Conservation (phyloP, 2,113 vertebrate species). For the Stegastes partitus region DNA sequence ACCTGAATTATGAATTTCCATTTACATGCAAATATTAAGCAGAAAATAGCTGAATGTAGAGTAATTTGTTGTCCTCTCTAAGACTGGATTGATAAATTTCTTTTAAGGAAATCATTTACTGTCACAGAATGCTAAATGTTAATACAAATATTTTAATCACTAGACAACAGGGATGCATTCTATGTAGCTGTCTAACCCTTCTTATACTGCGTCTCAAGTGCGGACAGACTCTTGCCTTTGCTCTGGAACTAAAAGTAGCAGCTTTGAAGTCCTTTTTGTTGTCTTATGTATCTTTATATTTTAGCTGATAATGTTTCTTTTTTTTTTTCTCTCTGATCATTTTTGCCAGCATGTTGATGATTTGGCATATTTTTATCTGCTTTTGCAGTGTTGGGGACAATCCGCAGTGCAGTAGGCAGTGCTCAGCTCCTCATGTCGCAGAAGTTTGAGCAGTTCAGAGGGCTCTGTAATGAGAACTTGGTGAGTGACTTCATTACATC, state of each 20-base stretch:
- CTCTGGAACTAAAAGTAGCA: neutral
- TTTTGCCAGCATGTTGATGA: neutral
- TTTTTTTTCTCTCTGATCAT: neutral
- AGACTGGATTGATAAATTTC: conserved; percentile 35
- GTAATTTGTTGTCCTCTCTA: conserved; percentile 21
- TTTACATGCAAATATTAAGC: conserved; percentile 61
- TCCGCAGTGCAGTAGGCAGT: conserved; percentile 96
- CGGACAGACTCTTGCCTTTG: neutral
- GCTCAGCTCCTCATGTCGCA: conserved; percentile 97
- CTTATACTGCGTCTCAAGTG: neutral
- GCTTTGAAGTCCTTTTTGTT: neutral
- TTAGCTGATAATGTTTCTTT: neutral
- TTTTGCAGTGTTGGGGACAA: conserved; percentile 93
- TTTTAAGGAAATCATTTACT: conserved; percentile 13
- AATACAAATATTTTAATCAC: conserved; percentile 30
- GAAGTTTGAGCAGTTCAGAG: conserved; percentile 99
- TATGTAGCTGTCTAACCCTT: neutral
- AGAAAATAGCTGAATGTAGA: conserved; percentile 37
- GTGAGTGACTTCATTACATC: conserved; percentile 55
- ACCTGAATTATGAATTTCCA: conserved; percentile 57
- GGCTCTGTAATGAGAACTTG: conserved; percentile 96
- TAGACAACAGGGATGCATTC: conserved; percentile 8
- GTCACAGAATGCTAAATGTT: conserved; percentile 31
- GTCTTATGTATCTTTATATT: neutral
- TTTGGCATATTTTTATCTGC: neutral